Percentiles rank a stretch among this genome's conserved stretches.
These are phyloP conservation scores for Agrilus planipennis DNA, from an alignment of 1,140 invertebrate genomes.

Conservation along the genomic window DNA sequence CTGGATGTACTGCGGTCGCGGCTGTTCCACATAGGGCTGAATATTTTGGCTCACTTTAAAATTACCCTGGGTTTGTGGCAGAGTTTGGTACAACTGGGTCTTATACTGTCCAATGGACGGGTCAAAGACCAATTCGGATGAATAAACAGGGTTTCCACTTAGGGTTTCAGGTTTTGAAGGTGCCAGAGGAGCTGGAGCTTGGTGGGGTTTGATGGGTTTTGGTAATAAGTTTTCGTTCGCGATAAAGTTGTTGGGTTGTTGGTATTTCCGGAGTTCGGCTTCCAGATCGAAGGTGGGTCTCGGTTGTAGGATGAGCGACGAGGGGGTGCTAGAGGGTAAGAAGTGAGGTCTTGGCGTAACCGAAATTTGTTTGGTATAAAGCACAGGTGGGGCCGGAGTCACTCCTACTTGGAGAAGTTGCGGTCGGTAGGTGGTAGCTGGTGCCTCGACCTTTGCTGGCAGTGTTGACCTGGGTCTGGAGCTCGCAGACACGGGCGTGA, in stretches of 20 bases:
- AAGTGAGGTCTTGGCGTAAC: slow-evolving; percentile 24
- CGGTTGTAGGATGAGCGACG: slow-evolving; percentile 31
- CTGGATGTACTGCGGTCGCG: slow-evolving; percentile 35
- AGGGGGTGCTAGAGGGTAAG: slow-evolving; percentile 33
- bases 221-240: slow-evolving; percentile 28
- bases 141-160: slow-evolving; percentile 44
- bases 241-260: slow-evolving; percentile 52
- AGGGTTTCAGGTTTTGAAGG: slow-evolving; percentile 25
- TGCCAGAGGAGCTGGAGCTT: slow-evolving; percentile 27
- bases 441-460: too few species aligned
- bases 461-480: slow-evolving; percentile 46
- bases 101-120: slow-evolving; percentile 68
- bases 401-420: slow-evolving; percentile 47
- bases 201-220: slow-evolving; percentile 30
- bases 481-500: slow-evolving; percentile 35
- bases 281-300: slow-evolving; percentile 51
- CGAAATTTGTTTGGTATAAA: slow-evolving; percentile 40
- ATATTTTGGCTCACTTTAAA: slow-evolving; percentile 58
- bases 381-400: slow-evolving; percentile 40
- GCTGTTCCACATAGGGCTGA: slow-evolving; percentile 57
- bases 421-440: slow-evolving; percentile 52
- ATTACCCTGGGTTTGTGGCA: slow-evolving; percentile 60
- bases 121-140: slow-evolving; percentile 65
- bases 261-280: slow-evolving; percentile 63
- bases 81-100: slow-evolving; percentile 61